Base-by-base conservation (phyloP, 2,888 invertebrate genomes). In the Glyphotaelius pellucidus region DNA sequence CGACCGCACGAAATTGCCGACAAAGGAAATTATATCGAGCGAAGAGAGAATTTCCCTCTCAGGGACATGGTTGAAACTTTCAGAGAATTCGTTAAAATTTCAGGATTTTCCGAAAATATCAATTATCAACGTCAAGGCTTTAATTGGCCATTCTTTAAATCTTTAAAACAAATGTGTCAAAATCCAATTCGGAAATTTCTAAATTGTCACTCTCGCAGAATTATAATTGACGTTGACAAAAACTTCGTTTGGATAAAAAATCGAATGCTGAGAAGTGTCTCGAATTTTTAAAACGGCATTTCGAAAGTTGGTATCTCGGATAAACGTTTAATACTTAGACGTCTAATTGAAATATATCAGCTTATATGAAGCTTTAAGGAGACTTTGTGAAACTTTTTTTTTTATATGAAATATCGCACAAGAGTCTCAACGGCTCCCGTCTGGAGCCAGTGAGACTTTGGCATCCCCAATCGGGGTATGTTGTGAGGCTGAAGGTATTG, bases 21-120 rank as follows among this genome's bases (percentile, higher is more conserved):
- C 81, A 81, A 81, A 81, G 81, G 81, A 81, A 81, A 81, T 31
- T 32, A 81, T 81, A 32, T 81, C 81, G 31, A 67, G n/a, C 67
- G 31, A 14, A 9, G 32, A 81, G 67, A 67, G 19, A 81, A 32
- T 81, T 81, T 32, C 15, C 4, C 32, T 15, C 81, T 81, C 32
- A 7, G 25, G 30, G 32, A 81, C 81, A 81, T 25, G 25, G 15
- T 15, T 81, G 11, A 19, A 81, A 81, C 7, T 14, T 81, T 81
- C 19, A 81, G 7, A 32, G 31, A 32, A 81, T 81, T 81, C 81
- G 32, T 81, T 81, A 31, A 81, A 32, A 81, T 31, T 81, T 32
- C 81, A 81, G 32, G 7, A 81, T 81, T 67, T 67, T 2, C 67
- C 11, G 67, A 67, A 67, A 67, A 67, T 67, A 67, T 67, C 67